phyloP scores from a whole-genome alignment of 1,140 invertebrate genomes.

The Sycophila sp. region DNA sequence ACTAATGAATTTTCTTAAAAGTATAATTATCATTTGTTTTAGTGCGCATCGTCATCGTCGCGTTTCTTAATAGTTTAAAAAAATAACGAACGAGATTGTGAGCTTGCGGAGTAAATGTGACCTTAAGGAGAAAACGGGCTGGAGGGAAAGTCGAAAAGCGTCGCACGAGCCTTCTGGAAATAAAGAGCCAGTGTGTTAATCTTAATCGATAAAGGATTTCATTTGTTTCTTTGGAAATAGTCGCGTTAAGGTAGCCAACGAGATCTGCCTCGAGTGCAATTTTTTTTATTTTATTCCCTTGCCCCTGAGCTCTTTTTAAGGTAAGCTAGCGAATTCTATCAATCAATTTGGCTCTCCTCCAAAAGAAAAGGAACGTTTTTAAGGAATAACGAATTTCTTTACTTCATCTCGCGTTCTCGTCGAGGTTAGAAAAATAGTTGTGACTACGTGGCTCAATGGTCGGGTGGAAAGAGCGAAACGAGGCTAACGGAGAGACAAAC shows the following conservation, averaged over 20 bases:
- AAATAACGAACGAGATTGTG: conserved; percentile 35
- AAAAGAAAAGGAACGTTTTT: no score
- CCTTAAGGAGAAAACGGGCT: not conserved
- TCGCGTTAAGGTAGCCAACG: not conserved
- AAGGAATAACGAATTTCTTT: no score
- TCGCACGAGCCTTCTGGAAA: conserved; percentile 6
- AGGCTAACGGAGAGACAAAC: no score
- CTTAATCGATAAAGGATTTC: conserved; percentile 12
- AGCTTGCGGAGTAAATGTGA: conserved; percentile 7
- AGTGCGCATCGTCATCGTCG: not conserved
- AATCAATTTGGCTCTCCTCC: no score
- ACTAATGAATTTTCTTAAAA: conserved; percentile 40
- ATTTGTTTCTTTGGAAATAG: conserved; percentile 16
- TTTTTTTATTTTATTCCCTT: no score
- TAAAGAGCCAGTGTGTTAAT: conserved; percentile 11
- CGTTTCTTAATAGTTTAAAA: conserved; percentile 34
- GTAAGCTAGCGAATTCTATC: no score
- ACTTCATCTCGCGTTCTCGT: no score
- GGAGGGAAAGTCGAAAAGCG: conserved; percentile 11
- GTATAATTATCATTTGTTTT: conserved; percentile 36
- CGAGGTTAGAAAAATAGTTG: no score
- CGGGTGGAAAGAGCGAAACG: no score
- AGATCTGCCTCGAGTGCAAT: not conserved
- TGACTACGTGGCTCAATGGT: no score
- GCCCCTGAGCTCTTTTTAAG: no score